Percentiles rank a stretch among this genome's conserved stretches.
Evolutionary conservation across 2,888 invertebrate species (phyloP).

Genomic region (Habrosyne pyritoides): DNA sequence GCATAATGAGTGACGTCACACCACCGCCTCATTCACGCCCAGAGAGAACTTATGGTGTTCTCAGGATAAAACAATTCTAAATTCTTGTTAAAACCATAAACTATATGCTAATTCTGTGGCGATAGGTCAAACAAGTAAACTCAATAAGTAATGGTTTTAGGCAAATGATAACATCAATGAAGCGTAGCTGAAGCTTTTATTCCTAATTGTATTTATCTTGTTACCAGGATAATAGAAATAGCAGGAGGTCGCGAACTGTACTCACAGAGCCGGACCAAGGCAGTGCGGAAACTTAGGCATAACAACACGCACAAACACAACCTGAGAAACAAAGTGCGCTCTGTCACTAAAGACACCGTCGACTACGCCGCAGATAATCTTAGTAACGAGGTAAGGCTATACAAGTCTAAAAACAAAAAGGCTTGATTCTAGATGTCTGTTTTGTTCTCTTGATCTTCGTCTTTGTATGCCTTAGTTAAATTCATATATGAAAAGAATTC

Average conservation of each 20-base stretch:
- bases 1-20: too few species aligned
- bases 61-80: too few species aligned
- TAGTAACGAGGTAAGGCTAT: constrained; percentile 63
- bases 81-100: neutral
- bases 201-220: constrained; percentile 8
- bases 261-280: constrained; percentile 92
- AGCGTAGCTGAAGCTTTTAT: neutral
- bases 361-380: constrained; percentile 67
- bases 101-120: neutral
- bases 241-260: constrained; percentile 93
- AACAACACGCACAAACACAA: constrained; percentile 78
- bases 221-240: constrained; percentile 83
- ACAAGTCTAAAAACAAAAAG: neutral
- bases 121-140: neutral
- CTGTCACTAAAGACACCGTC: constrained; percentile 64
- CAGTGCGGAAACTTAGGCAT: constrained; percentile 87
- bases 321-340: constrained; percentile 73
- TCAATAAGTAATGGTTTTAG: neutral
- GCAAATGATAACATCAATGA: too few species aligned
- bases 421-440: too few species aligned
- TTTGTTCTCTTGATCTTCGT: too few species aligned
- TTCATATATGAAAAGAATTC: too few species aligned
- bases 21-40: neutral
- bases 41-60: neutral
- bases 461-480: too few species aligned